Evolutionary conservation across 1,140 invertebrate species (phyloP).

Genomic region (Drosophila watanabei): DNA sequence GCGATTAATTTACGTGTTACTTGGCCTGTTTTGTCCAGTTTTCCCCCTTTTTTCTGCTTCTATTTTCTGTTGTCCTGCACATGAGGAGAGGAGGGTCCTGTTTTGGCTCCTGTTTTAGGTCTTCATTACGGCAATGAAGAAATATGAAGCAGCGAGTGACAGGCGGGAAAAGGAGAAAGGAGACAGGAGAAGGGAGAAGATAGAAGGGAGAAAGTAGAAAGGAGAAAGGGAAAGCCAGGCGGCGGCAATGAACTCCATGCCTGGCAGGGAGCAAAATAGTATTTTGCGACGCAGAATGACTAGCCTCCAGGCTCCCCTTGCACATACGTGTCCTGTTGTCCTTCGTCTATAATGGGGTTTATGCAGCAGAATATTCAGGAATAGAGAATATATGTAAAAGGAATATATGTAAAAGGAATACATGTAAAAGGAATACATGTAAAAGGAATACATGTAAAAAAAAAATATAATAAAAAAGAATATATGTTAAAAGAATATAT

Average conservation of each 20-base stretch:
- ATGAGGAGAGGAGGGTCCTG: background rate
- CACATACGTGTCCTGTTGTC: conserved; percentile 29
- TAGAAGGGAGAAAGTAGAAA: too few species aligned
- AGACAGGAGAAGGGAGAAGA: too few species aligned
- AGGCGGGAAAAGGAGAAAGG: background rate
- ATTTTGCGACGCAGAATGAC: conserved; percentile 47
- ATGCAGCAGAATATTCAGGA: conserved; percentile 9
- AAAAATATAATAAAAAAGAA: too few species aligned
- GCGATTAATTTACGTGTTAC: conserved; percentile 45
- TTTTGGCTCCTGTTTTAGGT: conserved; percentile 32
- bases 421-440: too few species aligned
- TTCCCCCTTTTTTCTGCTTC: conserved; percentile 1
- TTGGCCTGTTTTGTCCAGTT: conserved; percentile 1
- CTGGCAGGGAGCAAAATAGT: conserved; percentile 25
- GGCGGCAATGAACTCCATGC: conserved; percentile 10
- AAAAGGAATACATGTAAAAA: too few species aligned
- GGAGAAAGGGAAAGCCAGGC: background rate
- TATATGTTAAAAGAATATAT: too few species aligned
- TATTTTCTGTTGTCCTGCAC: background rate
- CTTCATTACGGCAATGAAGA: conserved; percentile 60
- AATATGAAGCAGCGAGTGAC: conserved; percentile 63
- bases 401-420: too few species aligned
- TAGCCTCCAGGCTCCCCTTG: conserved; percentile 18
- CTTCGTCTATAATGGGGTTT: background rate
- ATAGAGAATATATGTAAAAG: too few species aligned